Conservation (phyloP, 2,113 vertebrate species). For the Seriola rivoliana region DNA sequence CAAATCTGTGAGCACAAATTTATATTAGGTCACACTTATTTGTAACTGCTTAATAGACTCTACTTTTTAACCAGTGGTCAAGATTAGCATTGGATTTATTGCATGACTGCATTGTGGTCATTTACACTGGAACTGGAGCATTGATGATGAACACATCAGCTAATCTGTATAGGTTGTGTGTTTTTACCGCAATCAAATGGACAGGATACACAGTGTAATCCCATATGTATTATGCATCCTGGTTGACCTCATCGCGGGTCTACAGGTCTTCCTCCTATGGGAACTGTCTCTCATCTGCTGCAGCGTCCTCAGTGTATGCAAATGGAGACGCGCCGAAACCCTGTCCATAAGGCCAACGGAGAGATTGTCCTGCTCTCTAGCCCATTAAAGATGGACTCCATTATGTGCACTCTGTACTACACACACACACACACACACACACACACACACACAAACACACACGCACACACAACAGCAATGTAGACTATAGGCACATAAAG, state of each 20-base stretch:
- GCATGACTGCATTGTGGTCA: constrained; percentile 7
- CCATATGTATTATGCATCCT: constrained; percentile 59
- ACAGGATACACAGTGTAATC: constrained; percentile 19
- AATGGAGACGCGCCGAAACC: constrained; percentile 43
- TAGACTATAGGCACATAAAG: constrained; percentile 56
- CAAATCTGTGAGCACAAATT: neutral
- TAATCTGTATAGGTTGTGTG: constrained; percentile 15
- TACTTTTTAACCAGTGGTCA: neutral
- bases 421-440: constrained; percentile 35
- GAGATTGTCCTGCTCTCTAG: constrained; percentile 42
- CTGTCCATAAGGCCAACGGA: constrained; percentile 49
- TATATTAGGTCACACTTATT: neutral
- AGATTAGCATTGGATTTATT: constrained; percentile 6
- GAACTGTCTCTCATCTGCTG: constrained; percentile 32
- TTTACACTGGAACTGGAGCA: constrained; percentile 8
- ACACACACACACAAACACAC: constrained; percentile 38
- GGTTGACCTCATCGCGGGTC: constrained; percentile 58
- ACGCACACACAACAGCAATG: constrained; percentile 34
- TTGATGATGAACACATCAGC: neutral
- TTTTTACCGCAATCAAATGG: constrained; percentile 51
- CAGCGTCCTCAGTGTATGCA: constrained; percentile 47
- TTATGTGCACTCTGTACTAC: constrained; percentile 61
- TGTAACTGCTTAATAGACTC: neutral
- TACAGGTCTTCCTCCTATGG: constrained; percentile 42
- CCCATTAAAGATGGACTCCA: constrained; percentile 64